A percentile compares a stretch with the other conserved stretches of the same genome.
Conservation (phyloP, 2,888 invertebrate species). For the Automeris io region DNA sequence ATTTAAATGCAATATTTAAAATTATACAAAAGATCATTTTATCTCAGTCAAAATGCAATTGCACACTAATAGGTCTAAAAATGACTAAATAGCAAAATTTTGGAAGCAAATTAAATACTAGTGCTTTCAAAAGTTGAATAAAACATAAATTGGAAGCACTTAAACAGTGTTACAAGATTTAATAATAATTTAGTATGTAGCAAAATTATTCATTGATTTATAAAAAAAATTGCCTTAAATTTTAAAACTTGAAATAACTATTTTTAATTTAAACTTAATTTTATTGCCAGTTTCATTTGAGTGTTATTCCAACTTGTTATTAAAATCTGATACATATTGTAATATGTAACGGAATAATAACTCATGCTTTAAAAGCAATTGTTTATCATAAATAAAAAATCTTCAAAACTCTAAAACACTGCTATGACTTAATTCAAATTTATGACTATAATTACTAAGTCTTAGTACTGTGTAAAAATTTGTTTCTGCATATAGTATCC, state of each 20-base stretch:
- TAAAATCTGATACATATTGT: no score
- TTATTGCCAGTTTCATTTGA: no score
- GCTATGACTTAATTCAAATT: background rate
- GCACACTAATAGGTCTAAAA: slow-evolving; percentile 50
- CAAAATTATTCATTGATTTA: no score
- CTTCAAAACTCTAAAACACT: background rate
- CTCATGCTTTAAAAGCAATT: no score
- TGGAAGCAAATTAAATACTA: slow-evolving; percentile 68
- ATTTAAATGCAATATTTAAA: slow-evolving; percentile 68
- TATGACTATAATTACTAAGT: background rate
- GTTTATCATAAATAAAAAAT: no score
- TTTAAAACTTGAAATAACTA: no score
- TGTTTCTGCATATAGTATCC: background rate
- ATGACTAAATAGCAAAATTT: slow-evolving; percentile 55
- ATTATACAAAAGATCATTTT: slow-evolving; percentile 61
- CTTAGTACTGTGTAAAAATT: background rate
- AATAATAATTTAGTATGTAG: no score
- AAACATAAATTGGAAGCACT: slow-evolving; percentile 54
- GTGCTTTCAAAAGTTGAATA: slow-evolving; percentile 48
- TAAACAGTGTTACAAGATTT: slow-evolving; percentile 29
- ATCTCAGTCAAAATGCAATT: slow-evolving; percentile 66
- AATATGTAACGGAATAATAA: no score
- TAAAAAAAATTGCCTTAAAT: no score
- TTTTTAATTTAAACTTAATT: no score
- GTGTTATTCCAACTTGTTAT: no score